Evolutionary conservation across 2,888 invertebrate genomes (phyloP), one percentile per base, ranked within the genome.

Genomic region (Eupsilia transversa): DNA sequence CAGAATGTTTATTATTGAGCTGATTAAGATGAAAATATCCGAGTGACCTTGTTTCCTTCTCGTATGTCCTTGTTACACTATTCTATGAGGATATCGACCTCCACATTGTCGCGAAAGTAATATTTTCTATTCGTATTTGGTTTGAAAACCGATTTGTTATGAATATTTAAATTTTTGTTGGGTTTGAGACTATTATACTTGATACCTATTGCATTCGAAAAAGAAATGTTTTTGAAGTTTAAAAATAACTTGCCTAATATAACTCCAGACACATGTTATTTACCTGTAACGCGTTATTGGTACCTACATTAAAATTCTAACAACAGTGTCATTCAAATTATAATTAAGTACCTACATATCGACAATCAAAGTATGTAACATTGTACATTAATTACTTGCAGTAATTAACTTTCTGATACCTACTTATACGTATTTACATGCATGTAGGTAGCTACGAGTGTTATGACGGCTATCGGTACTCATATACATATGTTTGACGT

Each of bases 391-490:
- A 4, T 6, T 23, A 60, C 41, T 20, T 41, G 41, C 33, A 23
- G 23, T 49, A 10, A 52, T 59, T 27, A 49, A n/a, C 33, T 63
- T 30, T 38, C 20, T 75, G 41, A 30, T 75, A 38, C 3, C 2
- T 30, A 59, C 10, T 10, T 23, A 35, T 20, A 54, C 20, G 23
- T 68, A n/a, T 46, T 46, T 46, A 46, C 46, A 23, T 5, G 27
- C 35, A n/a, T n/a, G n/a, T n/a, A n/a, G n/a, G 27, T 27, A 61
- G 10, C 10, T 64, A 27, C 10, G n/a, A 38, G 46, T 57, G 56
- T 57, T 57, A 46, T 77, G 56, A 57, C 77, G 67, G 30, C 56
- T 66, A 57, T 49, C 56, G 77, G 65, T 74, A 46, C 54, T 33
- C 38, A 30, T 76, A 52, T 56, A 35, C 20, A 38, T 27, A 46